Evolutionary conservation across 2,888 invertebrate genomes (phyloP).

Genomic region (Troilus luridus): DNA sequence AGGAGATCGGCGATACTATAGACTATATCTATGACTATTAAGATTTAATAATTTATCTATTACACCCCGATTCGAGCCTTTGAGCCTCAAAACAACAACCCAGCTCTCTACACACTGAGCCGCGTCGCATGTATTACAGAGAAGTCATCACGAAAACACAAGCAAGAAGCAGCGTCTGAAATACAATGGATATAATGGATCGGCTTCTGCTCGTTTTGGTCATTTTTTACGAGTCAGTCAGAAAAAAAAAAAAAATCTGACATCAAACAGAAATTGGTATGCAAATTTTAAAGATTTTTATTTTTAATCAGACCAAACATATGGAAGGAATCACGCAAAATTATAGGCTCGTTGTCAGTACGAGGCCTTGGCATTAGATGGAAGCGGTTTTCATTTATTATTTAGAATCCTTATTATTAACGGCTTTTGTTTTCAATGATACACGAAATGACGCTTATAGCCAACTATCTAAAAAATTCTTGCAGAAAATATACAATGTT

Average conservation of each 20-base stretch:
- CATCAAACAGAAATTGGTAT: background rate
- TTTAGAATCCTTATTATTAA: background rate
- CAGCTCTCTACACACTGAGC: too few species aligned
- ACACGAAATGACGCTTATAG: background rate
- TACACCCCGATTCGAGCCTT: too few species aligned
- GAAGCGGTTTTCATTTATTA: background rate
- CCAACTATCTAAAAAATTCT: background rate
- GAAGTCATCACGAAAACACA: background rate
- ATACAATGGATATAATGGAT: background rate
- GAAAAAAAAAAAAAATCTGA: background rate
- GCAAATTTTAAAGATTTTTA: background rate
- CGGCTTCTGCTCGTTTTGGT: background rate
- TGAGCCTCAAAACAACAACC: too few species aligned
- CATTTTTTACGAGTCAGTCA: background rate
- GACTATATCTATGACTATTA: too few species aligned
- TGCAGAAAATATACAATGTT: too few species aligned
- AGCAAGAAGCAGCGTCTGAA: background rate
- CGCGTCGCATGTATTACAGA: too few species aligned
- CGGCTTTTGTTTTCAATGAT: background rate
- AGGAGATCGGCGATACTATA: too few species aligned
- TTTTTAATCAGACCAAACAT: background rate
- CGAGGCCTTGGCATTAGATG: background rate
- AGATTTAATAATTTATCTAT: too few species aligned
- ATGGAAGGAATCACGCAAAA: constrained; percentile 21
- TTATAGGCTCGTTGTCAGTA: background rate